Conservation (phyloP, 2,797 vertebrate genomes). For the Phaenicophaeus curvirostris region DNA sequence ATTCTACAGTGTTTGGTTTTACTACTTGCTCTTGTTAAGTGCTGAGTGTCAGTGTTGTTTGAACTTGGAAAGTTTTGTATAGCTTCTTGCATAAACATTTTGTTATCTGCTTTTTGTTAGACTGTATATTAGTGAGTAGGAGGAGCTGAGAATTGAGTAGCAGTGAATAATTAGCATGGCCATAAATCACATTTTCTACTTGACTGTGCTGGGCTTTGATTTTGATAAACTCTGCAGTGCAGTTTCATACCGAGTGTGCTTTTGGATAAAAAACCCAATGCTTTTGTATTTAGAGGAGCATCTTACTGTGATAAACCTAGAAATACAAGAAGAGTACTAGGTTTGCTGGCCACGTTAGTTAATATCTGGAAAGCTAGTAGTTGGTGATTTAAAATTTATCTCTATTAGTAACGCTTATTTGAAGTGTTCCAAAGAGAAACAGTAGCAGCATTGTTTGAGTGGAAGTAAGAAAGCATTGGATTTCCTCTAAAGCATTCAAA, state of each 20-base stretch:
- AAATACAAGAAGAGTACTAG: not conserved
- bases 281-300: not conserved
- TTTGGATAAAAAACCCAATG: not conserved
- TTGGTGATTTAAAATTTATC: not conserved
- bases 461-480: not conserved
- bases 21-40: not conserved
- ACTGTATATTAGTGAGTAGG: not conserved
- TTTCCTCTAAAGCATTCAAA: not conserved
- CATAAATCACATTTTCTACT: not conserved
- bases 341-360: not conserved
- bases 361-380: not conserved
- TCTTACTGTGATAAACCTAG: not conserved
- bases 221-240: not conserved
- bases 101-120: not conserved
- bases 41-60: not conserved
- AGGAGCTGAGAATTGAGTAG: not conserved
- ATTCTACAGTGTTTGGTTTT: not conserved
- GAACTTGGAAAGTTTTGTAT: not conserved
- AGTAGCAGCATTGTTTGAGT: not conserved
- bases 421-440: not conserved
- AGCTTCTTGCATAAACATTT: fast-evolving
- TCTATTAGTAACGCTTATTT: not conserved
- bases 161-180: not conserved
- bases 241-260: not conserved
- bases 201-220: not conserved